Base-by-base conservation (phyloP, 53 echinoderm and acorn worm species). In the Stichopus horrens region DNA sequence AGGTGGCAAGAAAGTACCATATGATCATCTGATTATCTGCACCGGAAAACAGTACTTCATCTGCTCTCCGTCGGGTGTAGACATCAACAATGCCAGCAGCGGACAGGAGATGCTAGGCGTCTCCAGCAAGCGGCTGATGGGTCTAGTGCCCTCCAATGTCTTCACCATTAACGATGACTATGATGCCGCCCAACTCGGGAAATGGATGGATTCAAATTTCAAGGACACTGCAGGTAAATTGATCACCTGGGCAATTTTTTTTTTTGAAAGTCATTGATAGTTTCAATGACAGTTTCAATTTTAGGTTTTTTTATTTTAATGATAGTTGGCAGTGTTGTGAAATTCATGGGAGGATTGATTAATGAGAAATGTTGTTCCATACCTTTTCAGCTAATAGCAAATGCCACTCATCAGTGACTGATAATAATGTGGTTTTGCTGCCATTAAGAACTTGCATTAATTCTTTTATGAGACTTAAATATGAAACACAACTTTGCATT, bases 41-140 rank as follows among this genome's bases (percentile, higher is more conserved):
- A 97, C 97, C 5, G 97, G 97, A 7, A 90, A 93, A 86, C 97
- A 97, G 76, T 97, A 97, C 79, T 95, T 94, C 90, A 90, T 93
- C 65, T 51, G 88, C 51, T 81, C 67, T 51, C 97, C 97, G 8
- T 94, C 97, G 3, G 95, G 95, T 23, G 97, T 92, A 4, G 94
- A 97, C 73, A 86, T 93, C 23, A 63, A 75, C 67, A 80, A 90
- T 75, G 90, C 95, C 55, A 89, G 90, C 52, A 94, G 90, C 23
- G 95, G 88, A 73, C 86, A 83, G 9, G 90, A 91, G 81, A 77
- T 95, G 11, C 94, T 93, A 2, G 90, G 88, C 83, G 91, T 88
- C n/a, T 91, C 95, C 60, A 88, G 93, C 59, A 76, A 91, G 8
- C 88, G 93, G 81, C 91, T 83, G 77, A 86, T 73, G 52, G 97